phyloP scores from a whole-genome alignment of 2,797 vertebrate genomes.

The Scarus forsteni region DNA sequence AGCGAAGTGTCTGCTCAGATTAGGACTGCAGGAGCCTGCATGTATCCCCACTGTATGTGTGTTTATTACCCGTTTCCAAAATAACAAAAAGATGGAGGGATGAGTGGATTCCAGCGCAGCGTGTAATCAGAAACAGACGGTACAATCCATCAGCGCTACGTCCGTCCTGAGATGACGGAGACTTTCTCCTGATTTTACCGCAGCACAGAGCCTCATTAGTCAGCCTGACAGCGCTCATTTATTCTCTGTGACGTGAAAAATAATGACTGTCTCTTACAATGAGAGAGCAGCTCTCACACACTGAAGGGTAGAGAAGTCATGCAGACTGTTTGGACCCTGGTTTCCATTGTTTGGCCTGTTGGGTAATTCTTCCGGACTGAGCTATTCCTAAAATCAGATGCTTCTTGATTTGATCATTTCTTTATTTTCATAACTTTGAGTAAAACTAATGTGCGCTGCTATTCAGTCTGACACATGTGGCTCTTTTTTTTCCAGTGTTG shows the following conservation, averaged over 20 bases:
- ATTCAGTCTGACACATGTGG: no score
- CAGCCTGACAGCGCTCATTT: slow-evolving; percentile 74
- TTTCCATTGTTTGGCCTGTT: slow-evolving; percentile 34
- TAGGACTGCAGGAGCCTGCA: slow-evolving; percentile 28
- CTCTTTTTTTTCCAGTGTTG: no score
- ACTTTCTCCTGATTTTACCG: slow-evolving; percentile 72
- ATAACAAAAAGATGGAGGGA: slow-evolving; percentile 62
- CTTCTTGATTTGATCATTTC: slow-evolving; percentile 6
- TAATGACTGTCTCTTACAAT: slow-evolving; percentile 69
- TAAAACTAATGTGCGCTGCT: no score
- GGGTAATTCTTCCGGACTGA: slow-evolving; percentile 39
- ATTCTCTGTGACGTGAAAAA: slow-evolving; percentile 61
- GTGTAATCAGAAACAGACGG: slow-evolving; percentile 79
- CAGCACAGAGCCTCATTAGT: slow-evolving; percentile 73
- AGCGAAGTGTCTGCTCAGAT: slow-evolving; percentile 42
- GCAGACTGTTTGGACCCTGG: slow-evolving; percentile 51
- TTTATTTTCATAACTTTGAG: no score
- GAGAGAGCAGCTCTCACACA: slow-evolving; percentile 20
- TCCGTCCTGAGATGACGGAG: slow-evolving; percentile 54
- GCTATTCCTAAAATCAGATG: slow-evolving; percentile 19
- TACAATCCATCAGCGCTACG: slow-evolving; percentile 62
- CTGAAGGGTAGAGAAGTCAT: slow-evolving; percentile 44
- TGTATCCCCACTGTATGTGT: slow-evolving; percentile 21
- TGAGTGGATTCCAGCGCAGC: slow-evolving; percentile 65
- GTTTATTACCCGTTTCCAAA: slow-evolving; percentile 65